Base-by-base conservation (phyloP, 2,797 vertebrate genomes). In the Rhinophrynus dorsalis region DNA sequence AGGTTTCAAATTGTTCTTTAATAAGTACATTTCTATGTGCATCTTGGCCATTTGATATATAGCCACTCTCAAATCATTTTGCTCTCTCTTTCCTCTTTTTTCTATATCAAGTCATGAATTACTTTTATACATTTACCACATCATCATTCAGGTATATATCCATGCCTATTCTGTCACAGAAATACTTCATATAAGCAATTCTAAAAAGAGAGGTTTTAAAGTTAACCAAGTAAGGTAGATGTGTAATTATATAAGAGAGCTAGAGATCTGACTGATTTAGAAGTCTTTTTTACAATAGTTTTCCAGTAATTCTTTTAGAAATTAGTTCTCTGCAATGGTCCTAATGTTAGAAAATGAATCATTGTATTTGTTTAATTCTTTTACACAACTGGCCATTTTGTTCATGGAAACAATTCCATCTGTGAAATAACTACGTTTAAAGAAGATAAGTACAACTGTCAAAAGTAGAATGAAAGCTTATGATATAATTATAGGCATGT, bases 311-410 rank as follows among this genome's bases (percentile, higher is more conserved):
- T 54, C 47, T 40, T 40, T 59, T 55, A 33, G 61, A 73, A 73
- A 66, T 66, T 66, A 73, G 61, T 35, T 59, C 61, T 73, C 54
- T 73, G 35, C 55, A 58, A 59, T 44, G 42, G 47, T 13, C 20
- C 40, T 59, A 60, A 66, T 73, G 55, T 66, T 72, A 60, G 69
- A 42, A 66, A 73, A 66, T 73, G 17, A 65, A 66, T 45, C 26
- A 59, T 42, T 66, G 24, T n/a, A 66, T 73, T 57, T 42, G 30
- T 59, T 72, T 52, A 51, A 66, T 51, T 51, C 35, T 45, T 65
- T 64, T 60, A 11, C 30, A 26, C 45, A 24, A 20, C 23, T 40
- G 15, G 45, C 45, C 60, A 62, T 66, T 73, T 50, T 58, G 52
- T 23, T 64, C 32, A 50, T 18, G 15, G 54, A 51, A 72, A 56